These are phyloP conservation scores for Drosophila orosa DNA, from an alignment of 1,140 invertebrate genomes.

Conservation along the genomic window DNA sequence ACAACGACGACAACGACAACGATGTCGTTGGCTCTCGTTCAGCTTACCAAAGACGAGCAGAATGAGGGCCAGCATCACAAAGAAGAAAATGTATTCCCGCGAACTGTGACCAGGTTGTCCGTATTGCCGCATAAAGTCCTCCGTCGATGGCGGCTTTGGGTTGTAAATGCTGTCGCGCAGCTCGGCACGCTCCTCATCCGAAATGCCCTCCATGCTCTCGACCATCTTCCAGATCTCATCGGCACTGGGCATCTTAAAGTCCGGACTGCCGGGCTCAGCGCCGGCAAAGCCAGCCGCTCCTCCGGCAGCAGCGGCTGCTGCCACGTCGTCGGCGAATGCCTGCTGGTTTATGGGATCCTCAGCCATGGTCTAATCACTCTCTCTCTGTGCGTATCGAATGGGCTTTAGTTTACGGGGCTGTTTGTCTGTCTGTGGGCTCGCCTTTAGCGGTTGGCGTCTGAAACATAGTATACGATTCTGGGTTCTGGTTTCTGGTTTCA, in stretches of 20 bases:
- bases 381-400: background rate
- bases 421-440: slow-evolving; percentile 24
- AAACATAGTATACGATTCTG: slow-evolving; percentile 33
- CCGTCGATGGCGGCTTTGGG: slow-evolving; percentile 68
- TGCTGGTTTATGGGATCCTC: slow-evolving; percentile 75
- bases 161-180: slow-evolving; percentile 85
- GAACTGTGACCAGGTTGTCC: slow-evolving; percentile 66
- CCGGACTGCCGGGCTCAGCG: slow-evolving; percentile 45
- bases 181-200: slow-evolving; percentile 85
- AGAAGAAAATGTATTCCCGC: slow-evolving; percentile 74
- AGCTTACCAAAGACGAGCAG: slow-evolving; percentile 81
- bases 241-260: slow-evolving; percentile 84
- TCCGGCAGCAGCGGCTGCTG: slow-evolving; percentile 64
- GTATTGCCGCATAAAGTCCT: slow-evolving; percentile 70
- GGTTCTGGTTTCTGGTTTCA: slow-evolving; percentile 1
- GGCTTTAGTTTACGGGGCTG: slow-evolving; percentile 2
- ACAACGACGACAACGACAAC: no score
- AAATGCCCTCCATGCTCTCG: slow-evolving; percentile 85
- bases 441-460: slow-evolving; percentile 47
- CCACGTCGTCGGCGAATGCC: slow-evolving; percentile 81
- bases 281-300: slow-evolving; percentile 61
- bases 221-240: slow-evolving; percentile 86
- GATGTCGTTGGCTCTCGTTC: slow-evolving; percentile 6
- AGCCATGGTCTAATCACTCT: slow-evolving; percentile 74
- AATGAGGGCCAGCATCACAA: slow-evolving; percentile 76